A percentile compares a stretch with the other conserved stretches of the same genome.
Conservation (phyloP, 2,888 invertebrate species). For the Pristionchus mayeri region DNA sequence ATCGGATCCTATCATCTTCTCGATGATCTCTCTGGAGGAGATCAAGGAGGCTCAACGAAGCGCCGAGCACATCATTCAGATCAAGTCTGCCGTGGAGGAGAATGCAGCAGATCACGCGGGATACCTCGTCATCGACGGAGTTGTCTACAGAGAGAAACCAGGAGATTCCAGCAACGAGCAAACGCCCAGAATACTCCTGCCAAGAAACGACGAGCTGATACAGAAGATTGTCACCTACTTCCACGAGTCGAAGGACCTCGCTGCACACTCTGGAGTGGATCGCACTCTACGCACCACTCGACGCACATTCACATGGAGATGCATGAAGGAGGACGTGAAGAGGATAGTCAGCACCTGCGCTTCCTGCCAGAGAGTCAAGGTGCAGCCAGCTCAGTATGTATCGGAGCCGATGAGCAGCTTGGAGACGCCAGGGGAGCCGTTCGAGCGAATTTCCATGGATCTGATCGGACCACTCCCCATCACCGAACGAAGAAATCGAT, state of each 20-base stretch:
- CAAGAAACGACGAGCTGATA: background rate
- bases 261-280: background rate
- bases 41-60: background rate
- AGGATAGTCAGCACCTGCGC: background rate
- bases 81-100: background rate
- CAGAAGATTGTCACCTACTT: background rate
- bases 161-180: background rate
- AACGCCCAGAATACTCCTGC: background rate
- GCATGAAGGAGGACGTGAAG: background rate
- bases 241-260: background rate
- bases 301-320: background rate
- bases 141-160: constrained; percentile 5
- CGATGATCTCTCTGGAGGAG: background rate
- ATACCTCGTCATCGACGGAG: background rate
- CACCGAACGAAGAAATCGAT: background rate
- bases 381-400: background rate
- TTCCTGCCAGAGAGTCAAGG: constrained; percentile 11
- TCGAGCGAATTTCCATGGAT: constrained; percentile 20
- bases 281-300: background rate
- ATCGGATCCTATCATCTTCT: too few species aligned
- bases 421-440: background rate
- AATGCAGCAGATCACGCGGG: background rate
- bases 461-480: background rate
- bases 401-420: background rate
- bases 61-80: background rate